Percentiles rank a stretch among this genome's conserved stretches.
Conservation (phyloP, 2,888 invertebrate genomes). For the Phalera bucephala region DNA sequence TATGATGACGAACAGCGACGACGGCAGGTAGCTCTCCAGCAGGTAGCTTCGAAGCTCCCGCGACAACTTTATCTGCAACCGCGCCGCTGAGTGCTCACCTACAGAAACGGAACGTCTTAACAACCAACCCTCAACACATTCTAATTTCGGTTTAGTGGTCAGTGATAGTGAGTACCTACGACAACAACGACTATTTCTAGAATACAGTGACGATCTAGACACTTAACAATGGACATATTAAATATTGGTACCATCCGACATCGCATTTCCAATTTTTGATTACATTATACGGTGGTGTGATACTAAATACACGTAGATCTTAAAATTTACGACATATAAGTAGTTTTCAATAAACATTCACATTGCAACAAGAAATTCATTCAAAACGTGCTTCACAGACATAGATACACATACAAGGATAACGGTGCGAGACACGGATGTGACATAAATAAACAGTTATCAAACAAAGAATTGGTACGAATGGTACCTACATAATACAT, state of each 20-base stretch:
- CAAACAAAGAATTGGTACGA: too few species aligned
- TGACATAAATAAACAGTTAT: too few species aligned
- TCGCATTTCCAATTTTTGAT: too few species aligned
- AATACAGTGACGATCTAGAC: background rate
- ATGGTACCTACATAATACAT: too few species aligned
- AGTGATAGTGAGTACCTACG: constrained; percentile 21
- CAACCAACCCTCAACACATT: background rate
- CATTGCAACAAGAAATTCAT: constrained; percentile 18
- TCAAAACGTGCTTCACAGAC: constrained; percentile 34
- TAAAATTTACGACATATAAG: too few species aligned
- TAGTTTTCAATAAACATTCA: constrained; percentile 9
- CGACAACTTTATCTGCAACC: constrained; percentile 83
- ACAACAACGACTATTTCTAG: constrained; percentile 9
- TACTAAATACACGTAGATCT: too few species aligned
- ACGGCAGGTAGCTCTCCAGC: constrained; percentile 85
- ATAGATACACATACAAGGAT: constrained; percentile 37
- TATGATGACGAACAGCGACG: constrained; percentile 85
- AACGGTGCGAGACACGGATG: constrained; percentile 48
- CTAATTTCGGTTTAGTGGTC: constrained; percentile 8
- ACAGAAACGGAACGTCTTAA: constrained; percentile 7
- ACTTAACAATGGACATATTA: too few species aligned
- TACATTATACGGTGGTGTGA: too few species aligned
- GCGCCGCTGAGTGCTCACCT: constrained; percentile 85
- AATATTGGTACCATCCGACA: too few species aligned
- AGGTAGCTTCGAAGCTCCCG: constrained; percentile 85